Conservation (phyloP, 2,113 vertebrate species). For the Dipodomys merriami region DNA sequence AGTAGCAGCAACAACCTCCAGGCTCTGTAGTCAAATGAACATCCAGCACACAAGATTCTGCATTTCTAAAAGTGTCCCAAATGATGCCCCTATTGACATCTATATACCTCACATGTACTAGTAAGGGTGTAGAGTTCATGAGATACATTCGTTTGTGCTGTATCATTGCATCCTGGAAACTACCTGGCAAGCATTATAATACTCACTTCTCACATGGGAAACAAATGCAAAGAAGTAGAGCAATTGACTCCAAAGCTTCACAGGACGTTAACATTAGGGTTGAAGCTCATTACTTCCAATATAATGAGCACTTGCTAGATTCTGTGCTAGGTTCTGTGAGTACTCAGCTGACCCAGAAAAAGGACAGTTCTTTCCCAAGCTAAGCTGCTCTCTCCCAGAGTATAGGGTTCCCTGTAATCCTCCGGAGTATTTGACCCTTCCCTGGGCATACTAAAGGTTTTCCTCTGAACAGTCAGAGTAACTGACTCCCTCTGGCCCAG, state of each 20-base stretch:
- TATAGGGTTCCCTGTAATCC: neutral
- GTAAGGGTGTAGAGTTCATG: neutral
- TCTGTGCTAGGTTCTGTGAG: neutral
- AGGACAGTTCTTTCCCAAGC: neutral
- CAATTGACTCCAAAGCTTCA: neutral
- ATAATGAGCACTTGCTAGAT: neutral
- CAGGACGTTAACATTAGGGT: neutral
- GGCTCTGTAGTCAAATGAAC: no score
- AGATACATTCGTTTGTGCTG: neutral
- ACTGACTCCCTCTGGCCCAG: neutral
- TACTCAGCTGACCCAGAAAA: neutral
- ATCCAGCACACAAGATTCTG: neutral
- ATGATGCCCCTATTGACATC: neutral
- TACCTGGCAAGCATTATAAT: neutral
- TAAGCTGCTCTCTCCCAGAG: neutral
- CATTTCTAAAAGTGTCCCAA: neutral
- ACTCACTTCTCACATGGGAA: slow-evolving; percentile 34
- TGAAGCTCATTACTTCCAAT: neutral
- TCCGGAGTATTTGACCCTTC: neutral
- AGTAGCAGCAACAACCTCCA: no score
- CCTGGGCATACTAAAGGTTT: slow-evolving; percentile 1
- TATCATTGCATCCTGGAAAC: neutral
- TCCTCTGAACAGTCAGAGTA: neutral
- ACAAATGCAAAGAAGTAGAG: slow-evolving; percentile 4
- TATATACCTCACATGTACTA: neutral